Conservation (phyloP, 2,797 vertebrate genomes). For the Brachyrhaphis roseni region DNA sequence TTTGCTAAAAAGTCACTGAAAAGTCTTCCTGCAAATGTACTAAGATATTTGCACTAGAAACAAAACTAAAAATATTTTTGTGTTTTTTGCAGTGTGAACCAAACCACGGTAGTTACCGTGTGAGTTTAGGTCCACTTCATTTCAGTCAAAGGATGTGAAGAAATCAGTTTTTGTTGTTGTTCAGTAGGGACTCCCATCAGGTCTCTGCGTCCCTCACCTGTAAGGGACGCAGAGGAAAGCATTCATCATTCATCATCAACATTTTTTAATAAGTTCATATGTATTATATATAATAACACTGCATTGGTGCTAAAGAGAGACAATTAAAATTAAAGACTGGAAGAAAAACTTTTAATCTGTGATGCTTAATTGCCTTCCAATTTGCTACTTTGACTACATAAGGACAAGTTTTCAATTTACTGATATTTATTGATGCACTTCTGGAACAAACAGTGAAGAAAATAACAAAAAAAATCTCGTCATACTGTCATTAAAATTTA, state of each 20-base stretch:
- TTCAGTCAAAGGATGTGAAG: constrained; percentile 99
- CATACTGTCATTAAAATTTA: too few species aligned
- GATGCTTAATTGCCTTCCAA: neutral
- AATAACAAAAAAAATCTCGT: too few species aligned
- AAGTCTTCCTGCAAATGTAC: too few species aligned
- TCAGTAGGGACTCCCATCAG: constrained; percentile 94
- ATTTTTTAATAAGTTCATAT: neutral
- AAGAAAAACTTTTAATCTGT: neutral
- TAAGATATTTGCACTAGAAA: too few species aligned
- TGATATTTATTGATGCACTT: too few species aligned
- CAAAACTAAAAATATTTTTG: too few species aligned
- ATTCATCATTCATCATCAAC: neutral
- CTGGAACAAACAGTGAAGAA: too few species aligned
- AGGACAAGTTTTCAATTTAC: neutral
- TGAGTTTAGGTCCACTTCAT: constrained; percentile 96
- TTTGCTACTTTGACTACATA: neutral
- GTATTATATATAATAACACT: neutral
- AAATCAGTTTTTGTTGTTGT: constrained; percentile 99
- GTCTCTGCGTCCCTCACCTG: constrained; percentile 98
- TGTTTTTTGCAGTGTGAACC: neutral
- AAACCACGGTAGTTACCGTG: constrained; percentile 80
- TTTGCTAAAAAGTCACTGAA: too few species aligned
- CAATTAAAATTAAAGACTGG: neutral
- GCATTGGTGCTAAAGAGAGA: neutral
- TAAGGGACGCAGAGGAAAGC: neutral